Conservation (phyloP, 2,113 vertebrate species). For the Channa argus region DNA sequence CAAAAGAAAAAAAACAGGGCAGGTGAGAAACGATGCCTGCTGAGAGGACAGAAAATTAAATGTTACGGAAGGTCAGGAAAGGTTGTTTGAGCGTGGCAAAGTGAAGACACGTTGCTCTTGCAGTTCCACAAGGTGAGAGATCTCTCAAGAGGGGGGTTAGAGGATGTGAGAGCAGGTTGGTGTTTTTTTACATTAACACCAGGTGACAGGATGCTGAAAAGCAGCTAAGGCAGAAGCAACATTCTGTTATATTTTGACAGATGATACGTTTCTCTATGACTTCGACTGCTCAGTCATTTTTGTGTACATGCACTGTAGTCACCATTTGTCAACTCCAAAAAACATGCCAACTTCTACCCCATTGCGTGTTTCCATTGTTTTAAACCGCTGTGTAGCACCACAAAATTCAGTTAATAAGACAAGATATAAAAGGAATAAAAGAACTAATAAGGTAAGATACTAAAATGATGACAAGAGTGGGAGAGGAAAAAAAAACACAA, state of each 20-base stretch:
- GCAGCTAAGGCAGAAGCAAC: not conserved
- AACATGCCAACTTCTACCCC: no score
- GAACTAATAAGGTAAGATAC: no score
- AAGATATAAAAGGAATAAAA: no score
- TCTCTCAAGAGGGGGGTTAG: not conserved
- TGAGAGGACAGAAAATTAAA: slow-evolving; percentile 25
- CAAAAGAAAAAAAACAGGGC: not conserved
- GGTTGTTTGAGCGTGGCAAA: slow-evolving; percentile 5
- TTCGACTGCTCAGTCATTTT: not conserved
- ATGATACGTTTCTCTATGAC: not conserved
- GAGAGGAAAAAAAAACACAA: no score
- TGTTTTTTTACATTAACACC: slow-evolving; percentile 13
- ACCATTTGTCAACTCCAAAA: not conserved
- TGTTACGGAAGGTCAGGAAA: not conserved
- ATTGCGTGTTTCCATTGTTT: no score
- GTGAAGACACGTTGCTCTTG: slow-evolving; percentile 6
- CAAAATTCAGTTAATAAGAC: no score
- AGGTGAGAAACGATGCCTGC: not conserved
- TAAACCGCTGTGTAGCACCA: no score
- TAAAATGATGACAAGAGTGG: no score
- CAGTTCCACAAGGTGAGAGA: slow-evolving; percentile 7
- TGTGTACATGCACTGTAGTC: not conserved
- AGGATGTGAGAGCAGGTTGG: slow-evolving; percentile 14
- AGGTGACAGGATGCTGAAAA: slow-evolving; percentile 14
- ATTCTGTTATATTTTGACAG: slow-evolving; percentile 9